Percentiles rank a stretch among this genome's conserved stretches.
Conservation (phyloP, 37 sponge, comb jelly and placozoan species). For the Geodia barretti region DNA sequence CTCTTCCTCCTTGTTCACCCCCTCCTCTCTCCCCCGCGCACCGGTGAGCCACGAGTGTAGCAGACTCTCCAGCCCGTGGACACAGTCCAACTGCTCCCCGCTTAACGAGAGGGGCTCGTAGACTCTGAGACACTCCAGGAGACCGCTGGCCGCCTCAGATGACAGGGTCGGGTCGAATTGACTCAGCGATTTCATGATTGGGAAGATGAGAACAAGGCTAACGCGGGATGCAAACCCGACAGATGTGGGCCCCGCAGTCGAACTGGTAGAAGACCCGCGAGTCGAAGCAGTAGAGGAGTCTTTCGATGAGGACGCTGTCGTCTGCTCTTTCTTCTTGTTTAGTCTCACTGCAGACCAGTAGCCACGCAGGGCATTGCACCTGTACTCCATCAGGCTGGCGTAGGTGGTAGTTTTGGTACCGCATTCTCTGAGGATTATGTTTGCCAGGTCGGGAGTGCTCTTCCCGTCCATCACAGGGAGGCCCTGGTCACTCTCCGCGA, state of each 20-base stretch:
- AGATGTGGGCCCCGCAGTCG: conserved; percentile 13
- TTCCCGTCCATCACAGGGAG: conserved; percentile 78
- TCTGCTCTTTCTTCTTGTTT: conserved; percentile 8
- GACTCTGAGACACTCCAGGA: conserved; percentile 71
- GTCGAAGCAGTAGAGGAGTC: background rate
- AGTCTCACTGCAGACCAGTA: conserved; percentile 63
- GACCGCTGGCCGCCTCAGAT: conserved; percentile 56
- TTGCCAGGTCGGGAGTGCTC: conserved; percentile 53
- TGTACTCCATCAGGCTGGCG: conserved; percentile 75
- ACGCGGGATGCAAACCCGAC: conserved; percentile 77
- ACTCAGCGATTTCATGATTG: conserved; percentile 85
- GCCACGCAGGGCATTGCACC: conserved; percentile 74
- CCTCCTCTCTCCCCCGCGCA: conserved; percentile 5
- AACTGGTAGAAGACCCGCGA: background rate
- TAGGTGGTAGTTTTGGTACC: conserved; percentile 40
- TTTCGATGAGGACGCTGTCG: conserved; percentile 1
- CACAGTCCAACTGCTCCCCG: conserved; percentile 82
- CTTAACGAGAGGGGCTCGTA: conserved; percentile 85
- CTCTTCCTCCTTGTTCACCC: conserved; percentile 15
- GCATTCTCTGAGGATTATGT: conserved; percentile 56
- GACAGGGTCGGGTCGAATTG: conserved; percentile 66
- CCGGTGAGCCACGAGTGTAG: conserved; percentile 83
- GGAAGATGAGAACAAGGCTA: conserved; percentile 81
- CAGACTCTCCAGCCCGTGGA: conserved; percentile 82
- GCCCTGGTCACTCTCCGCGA: conserved; percentile 21